Evolutionary conservation across 2,113 vertebrate species (phyloP).

Genomic region (Gobius niger): DNA sequence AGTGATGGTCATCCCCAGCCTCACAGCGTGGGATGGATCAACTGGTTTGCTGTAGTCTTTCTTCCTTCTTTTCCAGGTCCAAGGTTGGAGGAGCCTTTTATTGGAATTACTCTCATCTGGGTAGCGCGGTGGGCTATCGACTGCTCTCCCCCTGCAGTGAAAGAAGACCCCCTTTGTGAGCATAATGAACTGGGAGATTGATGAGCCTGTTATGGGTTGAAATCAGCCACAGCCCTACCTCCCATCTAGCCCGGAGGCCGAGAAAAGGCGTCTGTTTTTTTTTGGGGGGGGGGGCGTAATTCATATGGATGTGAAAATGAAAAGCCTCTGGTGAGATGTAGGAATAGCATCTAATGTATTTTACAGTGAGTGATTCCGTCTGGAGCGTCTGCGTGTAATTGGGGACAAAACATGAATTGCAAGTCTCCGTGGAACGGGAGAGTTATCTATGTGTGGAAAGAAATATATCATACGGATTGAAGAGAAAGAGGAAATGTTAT

Average conservation of each 20-base stretch:
- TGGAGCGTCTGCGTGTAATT: constrained; percentile 32
- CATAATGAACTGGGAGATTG: constrained; percentile 67
- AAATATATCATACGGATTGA: constrained; percentile 1
- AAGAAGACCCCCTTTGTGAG: constrained; percentile 65
- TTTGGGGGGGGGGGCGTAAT: constrained; percentile 28
- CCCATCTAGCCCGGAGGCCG: constrained; percentile 38
- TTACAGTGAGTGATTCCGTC: constrained; percentile 49
- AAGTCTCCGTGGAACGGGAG: constrained; percentile 4
- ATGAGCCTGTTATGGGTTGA: constrained; percentile 51
- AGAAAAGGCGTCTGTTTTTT: constrained; percentile 32
- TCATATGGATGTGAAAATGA: constrained; percentile 57
- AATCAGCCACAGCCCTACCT: constrained; percentile 27
- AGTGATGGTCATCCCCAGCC: constrained; percentile 16
- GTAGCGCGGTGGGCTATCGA: constrained; percentile 56
- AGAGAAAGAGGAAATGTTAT: constrained; percentile 3
- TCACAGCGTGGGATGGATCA: constrained; percentile 48
- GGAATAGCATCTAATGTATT: constrained; percentile 38
- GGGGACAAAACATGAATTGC: constrained; percentile 38
- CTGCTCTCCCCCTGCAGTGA: constrained; percentile 50
- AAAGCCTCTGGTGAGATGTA: constrained; percentile 32
- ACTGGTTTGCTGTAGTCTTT: constrained; percentile 30
- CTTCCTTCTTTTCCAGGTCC: constrained; percentile 35
- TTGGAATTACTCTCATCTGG: constrained; percentile 66
- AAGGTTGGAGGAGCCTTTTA: constrained; percentile 49
- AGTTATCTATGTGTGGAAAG: constrained; percentile 23